phyloP scores from a whole-genome alignment of 37 sponge, comb jelly and placozoan genomes.

The Tethya wilhelma region DNA sequence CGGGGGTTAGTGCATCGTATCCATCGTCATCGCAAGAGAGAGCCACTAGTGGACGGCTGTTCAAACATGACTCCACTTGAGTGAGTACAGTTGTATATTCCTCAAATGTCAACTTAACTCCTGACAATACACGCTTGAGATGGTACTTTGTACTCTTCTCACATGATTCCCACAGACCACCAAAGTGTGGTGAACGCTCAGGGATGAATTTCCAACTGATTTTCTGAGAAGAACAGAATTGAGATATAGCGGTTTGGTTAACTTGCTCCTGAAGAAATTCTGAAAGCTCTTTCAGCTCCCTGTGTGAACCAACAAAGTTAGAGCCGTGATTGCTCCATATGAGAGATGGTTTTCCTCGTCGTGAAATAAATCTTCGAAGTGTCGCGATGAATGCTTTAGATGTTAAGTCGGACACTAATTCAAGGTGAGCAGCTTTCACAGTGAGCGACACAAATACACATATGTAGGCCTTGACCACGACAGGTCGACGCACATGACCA shows the following conservation, averaged over 20 bases:
- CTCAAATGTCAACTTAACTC: constrained; percentile 38
- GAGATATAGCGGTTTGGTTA: not conserved
- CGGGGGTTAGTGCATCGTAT: constrained; percentile 2
- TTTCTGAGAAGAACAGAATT: constrained; percentile 3
- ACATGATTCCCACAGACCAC: too few relatives aligned
- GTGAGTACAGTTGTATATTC: constrained; percentile 33
- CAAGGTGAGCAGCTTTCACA: too few relatives aligned
- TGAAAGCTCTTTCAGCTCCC: constrained; percentile 19
- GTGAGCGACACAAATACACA: too few relatives aligned
- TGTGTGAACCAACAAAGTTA: constrained; percentile 23
- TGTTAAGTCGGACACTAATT: too few relatives aligned
- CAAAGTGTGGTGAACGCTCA: constrained; percentile 39
- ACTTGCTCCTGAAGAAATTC: constrained; percentile 9
- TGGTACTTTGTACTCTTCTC: too few relatives aligned
- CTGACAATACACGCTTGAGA: not conserved
- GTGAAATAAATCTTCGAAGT: constrained; percentile 22
- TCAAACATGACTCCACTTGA: constrained; percentile 42
- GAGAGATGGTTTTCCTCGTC: constrained; percentile 14
- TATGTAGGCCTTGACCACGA: too few relatives aligned
- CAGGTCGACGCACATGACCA: too few relatives aligned
- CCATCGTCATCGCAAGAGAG: constrained; percentile 19
- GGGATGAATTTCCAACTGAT: constrained; percentile 40
- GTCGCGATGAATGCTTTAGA: too few relatives aligned
- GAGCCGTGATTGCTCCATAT: constrained; percentile 38
- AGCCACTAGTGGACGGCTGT: constrained; percentile 39